Conservation (phyloP, 2,113 vertebrate genomes). For the Xenus cinereus region DNA sequence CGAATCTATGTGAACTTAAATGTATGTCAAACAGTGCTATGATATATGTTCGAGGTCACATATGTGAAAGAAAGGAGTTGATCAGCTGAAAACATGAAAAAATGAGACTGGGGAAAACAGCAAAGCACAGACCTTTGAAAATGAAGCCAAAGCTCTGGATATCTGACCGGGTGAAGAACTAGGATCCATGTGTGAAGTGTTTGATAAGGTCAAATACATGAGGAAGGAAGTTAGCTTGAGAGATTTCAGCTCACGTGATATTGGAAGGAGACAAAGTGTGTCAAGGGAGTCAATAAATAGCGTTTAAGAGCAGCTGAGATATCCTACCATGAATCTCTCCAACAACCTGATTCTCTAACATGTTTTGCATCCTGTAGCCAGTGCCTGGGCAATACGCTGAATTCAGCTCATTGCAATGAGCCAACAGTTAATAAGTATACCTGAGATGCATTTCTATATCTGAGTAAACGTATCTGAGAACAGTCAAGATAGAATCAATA, state of each 20-base stretch:
- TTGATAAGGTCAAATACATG: not conserved
- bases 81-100: not conserved
- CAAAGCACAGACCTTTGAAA: not conserved
- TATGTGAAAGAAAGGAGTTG: not conserved
- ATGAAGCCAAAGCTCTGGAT: not conserved
- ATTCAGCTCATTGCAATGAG: not conserved
- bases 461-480: not conserved
- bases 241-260: not conserved
- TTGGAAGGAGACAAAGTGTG: not conserved
- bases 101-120: not conserved
- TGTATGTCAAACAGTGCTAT: not conserved
- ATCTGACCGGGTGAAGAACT: not conserved
- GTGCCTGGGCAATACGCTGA: not conserved
- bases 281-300: not conserved
- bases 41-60: rapidly evolving
- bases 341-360: not conserved
- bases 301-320: not conserved
- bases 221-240: not conserved
- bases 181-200: not conserved
- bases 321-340: not conserved
- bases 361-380: not conserved
- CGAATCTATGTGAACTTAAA: not conserved
- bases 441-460: not conserved
- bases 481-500: no score
- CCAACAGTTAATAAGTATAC: not conserved